phyloP scores from a whole-genome alignment of 1,140 invertebrate genomes.

The Cepaea nemoralis region DNA sequence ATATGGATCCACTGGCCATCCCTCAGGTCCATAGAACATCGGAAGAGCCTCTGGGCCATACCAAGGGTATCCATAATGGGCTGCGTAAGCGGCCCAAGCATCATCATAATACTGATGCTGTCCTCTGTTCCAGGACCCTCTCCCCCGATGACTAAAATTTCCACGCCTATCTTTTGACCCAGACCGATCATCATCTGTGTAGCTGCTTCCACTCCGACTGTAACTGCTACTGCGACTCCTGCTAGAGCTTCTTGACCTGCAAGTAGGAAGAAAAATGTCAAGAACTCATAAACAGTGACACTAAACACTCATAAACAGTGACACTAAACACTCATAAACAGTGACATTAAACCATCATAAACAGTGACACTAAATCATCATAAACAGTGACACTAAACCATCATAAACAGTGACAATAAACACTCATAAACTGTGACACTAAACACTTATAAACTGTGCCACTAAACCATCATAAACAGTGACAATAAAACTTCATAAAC shows the following conservation, averaged over 20 bases:
- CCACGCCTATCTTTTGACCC: neutral
- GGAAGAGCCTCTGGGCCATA: constrained; percentile 14
- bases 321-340: too few species aligned
- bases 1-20: constrained; percentile 32
- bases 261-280: neutral
- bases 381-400: too few species aligned
- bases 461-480: too few species aligned
- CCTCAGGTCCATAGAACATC: constrained; percentile 35
- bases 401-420: too few species aligned
- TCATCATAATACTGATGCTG: constrained; percentile 20
- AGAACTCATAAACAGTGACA: too few species aligned
- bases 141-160: neutral
- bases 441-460: too few species aligned
- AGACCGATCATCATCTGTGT: neutral
- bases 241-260: neutral
- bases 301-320: too few species aligned
- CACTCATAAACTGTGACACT: too few species aligned
- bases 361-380: too few species aligned
- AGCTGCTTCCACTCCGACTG: neutral
- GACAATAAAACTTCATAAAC: too few species aligned
- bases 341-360: too few species aligned
- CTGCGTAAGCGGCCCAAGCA: constrained; percentile 24
- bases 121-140: neutral
- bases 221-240: constrained; percentile 16
- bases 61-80: constrained; percentile 25